phyloP scores from a whole-genome alignment of 2,797 vertebrate genomes.

The Manis javanica region DNA sequence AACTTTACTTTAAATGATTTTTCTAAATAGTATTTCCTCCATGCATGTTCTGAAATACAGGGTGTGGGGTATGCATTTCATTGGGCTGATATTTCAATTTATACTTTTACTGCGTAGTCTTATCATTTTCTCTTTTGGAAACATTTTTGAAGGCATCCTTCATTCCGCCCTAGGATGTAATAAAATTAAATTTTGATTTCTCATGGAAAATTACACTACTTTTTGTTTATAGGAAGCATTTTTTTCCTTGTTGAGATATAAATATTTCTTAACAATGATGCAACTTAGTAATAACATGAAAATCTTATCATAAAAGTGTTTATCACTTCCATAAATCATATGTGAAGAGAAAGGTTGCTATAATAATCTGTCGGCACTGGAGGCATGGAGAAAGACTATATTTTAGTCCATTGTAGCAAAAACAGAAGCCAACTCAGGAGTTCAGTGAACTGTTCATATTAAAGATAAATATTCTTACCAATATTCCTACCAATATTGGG shows the following conservation, averaged over 20 bases:
- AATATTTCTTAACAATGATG: background rate
- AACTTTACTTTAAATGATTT: background rate
- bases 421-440: background rate
- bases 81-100: background rate
- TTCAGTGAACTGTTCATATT: background rate
- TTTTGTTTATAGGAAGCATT: background rate
- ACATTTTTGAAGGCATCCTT: background rate
- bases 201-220: background rate
- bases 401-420: background rate
- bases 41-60: background rate
- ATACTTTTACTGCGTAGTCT: background rate
- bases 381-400: background rate
- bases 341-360: background rate
- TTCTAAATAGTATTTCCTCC: background rate
- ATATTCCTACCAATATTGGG: background rate
- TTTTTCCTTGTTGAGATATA: background rate
- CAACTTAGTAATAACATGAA: background rate
- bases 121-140: background rate
- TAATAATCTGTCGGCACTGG: background rate
- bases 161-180: background rate
- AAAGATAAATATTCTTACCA: background rate
- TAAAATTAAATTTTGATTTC: background rate
- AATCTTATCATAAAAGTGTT: background rate
- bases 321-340: background rate
- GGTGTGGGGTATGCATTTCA: background rate